Percentiles rank a stretch among this genome's conserved stretches.
Conservation (phyloP, 2,797 vertebrate species). For the Chrysocyon brachyurus region DNA sequence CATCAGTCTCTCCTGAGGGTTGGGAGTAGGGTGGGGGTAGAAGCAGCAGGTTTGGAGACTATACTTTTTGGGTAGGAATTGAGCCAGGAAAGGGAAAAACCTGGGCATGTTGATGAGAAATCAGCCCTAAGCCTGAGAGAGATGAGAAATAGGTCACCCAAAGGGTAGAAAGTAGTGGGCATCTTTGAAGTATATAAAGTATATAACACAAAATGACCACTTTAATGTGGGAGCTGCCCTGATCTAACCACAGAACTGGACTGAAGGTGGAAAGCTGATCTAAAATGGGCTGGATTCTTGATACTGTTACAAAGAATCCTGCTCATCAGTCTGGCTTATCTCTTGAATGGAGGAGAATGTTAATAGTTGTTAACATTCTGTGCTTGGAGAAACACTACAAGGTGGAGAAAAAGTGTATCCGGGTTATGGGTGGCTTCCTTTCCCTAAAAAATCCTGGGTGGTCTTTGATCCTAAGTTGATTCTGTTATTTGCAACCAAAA, state of each 20-base stretch:
- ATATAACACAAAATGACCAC: neutral
- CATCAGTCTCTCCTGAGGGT: neutral
- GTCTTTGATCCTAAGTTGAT: constrained; percentile 20
- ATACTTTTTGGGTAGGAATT: constrained; percentile 32
- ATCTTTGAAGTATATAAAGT: neutral
- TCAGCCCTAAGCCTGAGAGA: neutral
- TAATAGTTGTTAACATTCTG: neutral
- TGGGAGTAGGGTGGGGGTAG: neutral
- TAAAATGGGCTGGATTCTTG: constrained; percentile 44
- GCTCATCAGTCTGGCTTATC: neutral
- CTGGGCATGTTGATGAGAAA: neutral
- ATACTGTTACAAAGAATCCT: constrained; percentile 3
- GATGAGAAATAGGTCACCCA: neutral
- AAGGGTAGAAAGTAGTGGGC: neutral
- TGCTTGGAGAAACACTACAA: neutral
- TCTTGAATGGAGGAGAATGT: neutral
- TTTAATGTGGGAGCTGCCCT: constrained; percentile 47
- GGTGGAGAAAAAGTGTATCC: neutral
- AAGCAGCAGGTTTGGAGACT: constrained; percentile 37
- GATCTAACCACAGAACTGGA: constrained; percentile 12
- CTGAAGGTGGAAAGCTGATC: constrained; percentile 38
- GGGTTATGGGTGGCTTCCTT: constrained; percentile 12
- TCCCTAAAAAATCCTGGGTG: constrained; percentile 34
- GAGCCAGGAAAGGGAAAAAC: constrained; percentile 54
- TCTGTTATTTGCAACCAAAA: constrained; percentile 61